Evolutionary conservation across 2,113 vertebrate species (phyloP).

Genomic region (Motacilla tschutschensis): DNA sequence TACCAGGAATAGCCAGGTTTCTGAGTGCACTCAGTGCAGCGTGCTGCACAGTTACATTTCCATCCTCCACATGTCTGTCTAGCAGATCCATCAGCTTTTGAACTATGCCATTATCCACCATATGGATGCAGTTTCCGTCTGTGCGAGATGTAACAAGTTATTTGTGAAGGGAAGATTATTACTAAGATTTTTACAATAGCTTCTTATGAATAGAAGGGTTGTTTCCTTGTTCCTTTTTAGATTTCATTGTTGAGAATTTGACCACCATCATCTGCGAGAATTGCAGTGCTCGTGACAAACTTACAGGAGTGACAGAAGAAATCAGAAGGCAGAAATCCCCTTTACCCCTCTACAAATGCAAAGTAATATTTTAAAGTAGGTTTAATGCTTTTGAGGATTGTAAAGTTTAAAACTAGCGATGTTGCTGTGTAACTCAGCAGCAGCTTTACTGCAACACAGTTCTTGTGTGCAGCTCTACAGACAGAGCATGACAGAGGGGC

Average conservation of each 20-base stretch:
- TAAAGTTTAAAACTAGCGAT: background rate
- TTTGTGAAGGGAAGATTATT: background rate
- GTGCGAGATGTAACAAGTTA: conserved; percentile 16
- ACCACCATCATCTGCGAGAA: background rate
- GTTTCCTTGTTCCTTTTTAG: background rate
- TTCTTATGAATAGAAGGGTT: background rate
- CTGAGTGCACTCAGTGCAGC: conserved; percentile 93
- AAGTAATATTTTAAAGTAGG: background rate
- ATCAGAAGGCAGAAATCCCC: background rate
- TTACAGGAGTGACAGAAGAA: background rate
- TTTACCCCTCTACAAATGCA: background rate
- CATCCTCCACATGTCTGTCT: conserved; percentile 92
- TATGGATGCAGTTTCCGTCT: conserved; percentile 98
- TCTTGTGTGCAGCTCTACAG: background rate
- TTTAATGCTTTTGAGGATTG: background rate
- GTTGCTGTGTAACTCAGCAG: background rate
- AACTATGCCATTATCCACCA: conserved; percentile 96
- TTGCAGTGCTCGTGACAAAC: background rate
- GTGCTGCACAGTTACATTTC: conserved; percentile 95
- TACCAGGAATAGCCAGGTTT: conserved; percentile 96
- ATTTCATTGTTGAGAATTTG: background rate
- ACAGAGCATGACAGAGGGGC: background rate
- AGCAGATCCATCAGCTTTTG: conserved; percentile 92
- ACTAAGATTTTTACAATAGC: background rate
- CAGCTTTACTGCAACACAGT: background rate